phyloP scores from a whole-genome alignment of 37 sponge, comb jelly and placozoan species.

The Axinella damicornis region DNA sequence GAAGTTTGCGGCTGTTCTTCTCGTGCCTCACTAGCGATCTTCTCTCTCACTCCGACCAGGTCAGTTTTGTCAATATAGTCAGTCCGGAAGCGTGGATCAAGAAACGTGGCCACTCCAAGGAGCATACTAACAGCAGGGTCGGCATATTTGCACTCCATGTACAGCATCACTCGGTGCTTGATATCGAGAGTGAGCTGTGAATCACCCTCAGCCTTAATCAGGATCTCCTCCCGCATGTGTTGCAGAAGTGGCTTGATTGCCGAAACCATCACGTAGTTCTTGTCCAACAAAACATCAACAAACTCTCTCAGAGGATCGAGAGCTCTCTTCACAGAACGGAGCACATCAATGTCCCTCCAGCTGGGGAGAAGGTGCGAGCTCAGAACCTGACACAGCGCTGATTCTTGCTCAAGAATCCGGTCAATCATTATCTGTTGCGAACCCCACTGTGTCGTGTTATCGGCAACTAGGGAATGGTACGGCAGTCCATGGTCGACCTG shows the following conservation, averaged over 20 bases:
- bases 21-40: background rate
- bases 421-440: conserved; percentile 27
- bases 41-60: background rate
- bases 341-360: conserved; percentile 36
- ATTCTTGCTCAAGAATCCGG: conserved; percentile 33
- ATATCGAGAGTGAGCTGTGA: conserved; percentile 22
- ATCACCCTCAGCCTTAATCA: conserved; percentile 8
- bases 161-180: background rate
- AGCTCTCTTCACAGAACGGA: conserved; percentile 22
- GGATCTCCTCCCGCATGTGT: background rate
- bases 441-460: conserved; percentile 14
- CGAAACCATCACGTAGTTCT: conserved; percentile 26
- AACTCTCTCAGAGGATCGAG: conserved; percentile 22
- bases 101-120: conserved; percentile 26
- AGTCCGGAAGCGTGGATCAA: conserved; percentile 37
- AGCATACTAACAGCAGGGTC: conserved; percentile 15
- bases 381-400: conserved; percentile 13
- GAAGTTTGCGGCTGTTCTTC: background rate
- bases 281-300: conserved; percentile 35
- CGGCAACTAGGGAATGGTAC: background rate
- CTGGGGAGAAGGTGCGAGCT: conserved; percentile 13
- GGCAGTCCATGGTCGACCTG: conserved; percentile 2
- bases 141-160: background rate
- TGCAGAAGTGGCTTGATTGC: conserved; percentile 18
- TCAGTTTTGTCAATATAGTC: background rate